Percentiles rank a stretch among this genome's conserved stretches.
These are phyloP conservation scores for Caretta caretta DNA, from an alignment of 2,113 vertebrate genomes.

Conservation along the genomic window DNA sequence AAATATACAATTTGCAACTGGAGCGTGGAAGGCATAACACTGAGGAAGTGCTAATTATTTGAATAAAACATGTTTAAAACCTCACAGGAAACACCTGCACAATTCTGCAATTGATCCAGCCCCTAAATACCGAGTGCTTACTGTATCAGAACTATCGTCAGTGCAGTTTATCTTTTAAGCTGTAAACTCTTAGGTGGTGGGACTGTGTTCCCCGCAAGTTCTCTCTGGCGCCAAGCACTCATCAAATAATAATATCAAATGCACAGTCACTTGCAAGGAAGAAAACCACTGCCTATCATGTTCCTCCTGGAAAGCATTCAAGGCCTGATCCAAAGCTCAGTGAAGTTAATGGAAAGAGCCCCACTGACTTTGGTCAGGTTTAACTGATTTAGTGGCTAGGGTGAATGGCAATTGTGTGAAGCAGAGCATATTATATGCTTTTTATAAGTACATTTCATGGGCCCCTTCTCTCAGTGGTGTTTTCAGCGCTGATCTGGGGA, in stretches of 20 bases:
- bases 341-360: neutral
- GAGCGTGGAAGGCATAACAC: neutral
- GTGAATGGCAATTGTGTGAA: neutral
- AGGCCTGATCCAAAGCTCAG: neutral
- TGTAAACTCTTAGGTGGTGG: neutral
- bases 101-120: neutral
- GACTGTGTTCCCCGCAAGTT: neutral
- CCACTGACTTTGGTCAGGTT: neutral
- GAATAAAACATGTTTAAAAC: neutral
- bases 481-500: neutral
- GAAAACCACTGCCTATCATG: neutral
- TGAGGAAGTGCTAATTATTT: neutral
- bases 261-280: neutral
- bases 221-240: neutral
- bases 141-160: neutral
- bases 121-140: neutral
- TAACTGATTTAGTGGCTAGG: neutral
- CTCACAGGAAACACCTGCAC: neutral
- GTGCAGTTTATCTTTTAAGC: neutral
- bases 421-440: neutral
- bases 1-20: neutral
- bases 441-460: neutral
- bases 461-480: neutral
- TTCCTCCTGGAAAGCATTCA: neutral
- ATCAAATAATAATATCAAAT: neutral